phyloP scores from a whole-genome alignment of 1,140 invertebrate species.

The Scaptodrosophila lebanonensis region DNA sequence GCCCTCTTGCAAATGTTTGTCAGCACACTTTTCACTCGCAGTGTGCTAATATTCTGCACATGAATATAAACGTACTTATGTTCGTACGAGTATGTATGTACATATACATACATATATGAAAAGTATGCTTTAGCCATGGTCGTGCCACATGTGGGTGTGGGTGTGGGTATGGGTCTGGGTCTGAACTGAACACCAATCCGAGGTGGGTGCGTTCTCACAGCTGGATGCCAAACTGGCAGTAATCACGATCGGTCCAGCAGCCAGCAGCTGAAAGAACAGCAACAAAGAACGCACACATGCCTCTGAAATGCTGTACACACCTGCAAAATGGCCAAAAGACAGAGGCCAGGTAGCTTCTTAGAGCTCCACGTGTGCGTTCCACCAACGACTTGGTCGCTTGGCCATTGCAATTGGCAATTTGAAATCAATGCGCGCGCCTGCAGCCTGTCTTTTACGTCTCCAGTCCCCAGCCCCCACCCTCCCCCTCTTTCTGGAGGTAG shows the following conservation, averaged over 20 bases:
- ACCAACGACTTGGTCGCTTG: background rate
- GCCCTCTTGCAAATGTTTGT: no score
- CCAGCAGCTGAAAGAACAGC: background rate
- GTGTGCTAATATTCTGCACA: no score
- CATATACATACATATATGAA: no score
- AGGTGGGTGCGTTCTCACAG: constrained; percentile 73
- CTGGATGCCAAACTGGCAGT: constrained; percentile 58
- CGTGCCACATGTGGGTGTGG: constrained; percentile 48
- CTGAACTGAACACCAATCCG: constrained; percentile 26
- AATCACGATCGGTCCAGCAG: constrained; percentile 49
- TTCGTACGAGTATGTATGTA: no score
- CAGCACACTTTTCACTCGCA: no score
- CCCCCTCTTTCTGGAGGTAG: no score
- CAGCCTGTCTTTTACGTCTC: background rate
- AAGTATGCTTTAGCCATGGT: constrained; percentile 48
- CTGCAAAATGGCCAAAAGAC: constrained; percentile 35
- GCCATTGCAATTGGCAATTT: constrained; percentile 36
- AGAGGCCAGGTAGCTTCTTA: background rate
- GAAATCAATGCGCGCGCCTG: constrained; percentile 48
- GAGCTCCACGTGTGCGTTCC: constrained; percentile 64
- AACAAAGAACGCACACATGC: constrained; percentile 5
- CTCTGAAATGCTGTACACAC: constrained; percentile 37
- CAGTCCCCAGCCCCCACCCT: background rate
- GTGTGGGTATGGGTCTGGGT: constrained; percentile 48
- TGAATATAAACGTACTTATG: no score